Percentiles rank a stretch among this genome's conserved stretches.
phyloP scores from a whole-genome alignment of 2,888 invertebrate genomes.

The Norana najaformis region DNA sequence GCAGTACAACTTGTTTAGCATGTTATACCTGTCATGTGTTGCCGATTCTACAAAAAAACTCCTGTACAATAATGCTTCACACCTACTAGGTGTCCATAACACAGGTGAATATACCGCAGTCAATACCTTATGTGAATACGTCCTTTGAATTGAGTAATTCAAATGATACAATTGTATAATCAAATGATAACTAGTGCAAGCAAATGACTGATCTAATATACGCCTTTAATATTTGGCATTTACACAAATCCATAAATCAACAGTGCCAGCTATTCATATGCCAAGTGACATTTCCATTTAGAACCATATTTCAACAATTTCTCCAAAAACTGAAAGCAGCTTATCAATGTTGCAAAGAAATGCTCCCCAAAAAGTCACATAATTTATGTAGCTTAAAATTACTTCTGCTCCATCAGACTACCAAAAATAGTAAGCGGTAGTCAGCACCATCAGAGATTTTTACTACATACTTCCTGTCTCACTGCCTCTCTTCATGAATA shows the following conservation, averaged over 20 bases:
- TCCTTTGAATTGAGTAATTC: background rate
- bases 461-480: too few species aligned
- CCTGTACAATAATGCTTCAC: background rate
- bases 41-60: background rate
- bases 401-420: too few species aligned
- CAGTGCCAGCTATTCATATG: background rate
- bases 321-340: background rate
- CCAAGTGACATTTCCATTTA: background rate
- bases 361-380: background rate
- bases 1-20: background rate
- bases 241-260: background rate
- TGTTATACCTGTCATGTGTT: conserved; percentile 9
- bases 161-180: conserved; percentile 3
- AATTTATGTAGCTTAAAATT: background rate
- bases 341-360: background rate
- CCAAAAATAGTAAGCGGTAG: too few species aligned
- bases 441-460: too few species aligned
- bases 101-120: background rate
- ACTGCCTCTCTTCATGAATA: too few species aligned
- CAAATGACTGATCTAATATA: background rate
- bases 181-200: background rate
- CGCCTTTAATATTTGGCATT: background rate
- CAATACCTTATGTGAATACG: background rate
- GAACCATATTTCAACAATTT: background rate
- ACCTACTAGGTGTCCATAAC: background rate